These are phyloP conservation scores for Eptesicus fuscus DNA, from an alignment of 2,113 vertebrate species.

Conservation along the genomic window DNA sequence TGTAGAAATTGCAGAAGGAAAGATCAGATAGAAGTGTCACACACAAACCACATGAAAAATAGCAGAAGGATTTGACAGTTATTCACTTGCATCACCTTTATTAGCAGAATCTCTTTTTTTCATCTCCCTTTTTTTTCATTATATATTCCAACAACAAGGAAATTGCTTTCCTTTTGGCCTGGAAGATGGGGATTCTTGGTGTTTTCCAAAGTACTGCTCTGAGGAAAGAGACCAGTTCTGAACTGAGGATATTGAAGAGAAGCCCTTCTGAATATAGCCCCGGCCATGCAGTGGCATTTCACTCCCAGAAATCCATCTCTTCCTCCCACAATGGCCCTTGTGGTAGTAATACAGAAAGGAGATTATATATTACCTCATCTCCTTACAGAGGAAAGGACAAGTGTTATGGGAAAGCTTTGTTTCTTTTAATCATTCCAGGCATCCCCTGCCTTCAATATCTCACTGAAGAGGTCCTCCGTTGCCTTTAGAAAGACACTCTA, in stretches of 20 bases:
- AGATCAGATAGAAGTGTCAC: constrained; percentile 8
- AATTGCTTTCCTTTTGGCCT: constrained; percentile 5
- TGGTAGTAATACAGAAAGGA: constrained; percentile 66
- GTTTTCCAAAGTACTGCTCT: constrained; percentile 31
- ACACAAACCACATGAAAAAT: background rate
- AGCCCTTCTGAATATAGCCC: constrained; percentile 49
- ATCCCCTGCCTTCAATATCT: constrained; percentile 71
- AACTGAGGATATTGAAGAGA: constrained; percentile 58
- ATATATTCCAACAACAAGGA: background rate
- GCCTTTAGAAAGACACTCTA: constrained; percentile 61
- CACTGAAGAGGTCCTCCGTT: constrained; percentile 58
- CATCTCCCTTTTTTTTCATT: constrained; percentile 25
- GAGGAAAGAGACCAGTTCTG: constrained; percentile 64
- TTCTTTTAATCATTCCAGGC: constrained; percentile 70
- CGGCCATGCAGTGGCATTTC: constrained; percentile 52
- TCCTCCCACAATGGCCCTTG: constrained; percentile 67
- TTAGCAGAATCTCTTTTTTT: constrained; percentile 2
- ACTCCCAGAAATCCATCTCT: constrained; percentile 58
- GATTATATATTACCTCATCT: constrained; percentile 72
- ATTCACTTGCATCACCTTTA: background rate
- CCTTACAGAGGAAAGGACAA: constrained; percentile 63
- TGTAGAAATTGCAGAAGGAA: background rate
- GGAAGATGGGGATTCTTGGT: constrained; percentile 26
- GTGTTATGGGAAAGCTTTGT: constrained; percentile 60
- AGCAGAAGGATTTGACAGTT: constrained; percentile 11